Base-by-base conservation (phyloP, 2,113 vertebrate species). In the Cyprinus carpio region DNA sequence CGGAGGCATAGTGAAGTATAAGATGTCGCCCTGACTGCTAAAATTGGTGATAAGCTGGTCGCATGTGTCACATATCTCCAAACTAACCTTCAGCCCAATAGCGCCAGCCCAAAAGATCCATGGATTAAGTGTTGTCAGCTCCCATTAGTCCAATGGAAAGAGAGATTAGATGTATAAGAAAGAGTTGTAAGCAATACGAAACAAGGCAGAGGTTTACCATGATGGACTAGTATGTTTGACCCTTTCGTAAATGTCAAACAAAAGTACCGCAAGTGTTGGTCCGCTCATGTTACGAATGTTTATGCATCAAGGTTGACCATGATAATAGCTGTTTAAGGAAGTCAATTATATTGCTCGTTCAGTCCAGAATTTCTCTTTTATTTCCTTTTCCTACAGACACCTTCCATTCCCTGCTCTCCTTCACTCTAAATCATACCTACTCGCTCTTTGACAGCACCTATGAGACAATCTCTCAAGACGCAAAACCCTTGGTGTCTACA, bases 381-480 rank as follows among this genome's bases (percentile, higher is more conserved):
- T 84, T 5, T 78, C 29, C 84, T n/a, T 91, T 27, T 71, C 40
- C 40, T 40, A 40, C 92, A 98, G 97, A 96, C 84, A 94, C 96
- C 86, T 96, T 97, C 88, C 93, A 96, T 86, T 95, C 96, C n/a
- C 94, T 97, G 43, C 93, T 97, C 87, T 96, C 93, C 88, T 94
- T 96, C 90, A 96, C 95, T 6, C 93, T 94, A 12, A 97, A 98
- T 90, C 93, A 93, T 90, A 98, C 97, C 15, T 91, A 93, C 76
- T 93, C 94, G 65, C 93, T 98, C 82, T 96, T 98, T 46, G 96
- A 96, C 93, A 93, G 92, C 40, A 95, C 93, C 81, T 98, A 97
- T 92, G 91, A 95, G 71, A 87, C 94, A 3, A 92, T 98, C 90
- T 93, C 95, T 0, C 93, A 91, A 6, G 95, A 97, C 82, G 95